These are phyloP conservation scores for Octopus sinensis DNA, from an alignment of 1,140 invertebrate genomes.

Conservation along the genomic window DNA sequence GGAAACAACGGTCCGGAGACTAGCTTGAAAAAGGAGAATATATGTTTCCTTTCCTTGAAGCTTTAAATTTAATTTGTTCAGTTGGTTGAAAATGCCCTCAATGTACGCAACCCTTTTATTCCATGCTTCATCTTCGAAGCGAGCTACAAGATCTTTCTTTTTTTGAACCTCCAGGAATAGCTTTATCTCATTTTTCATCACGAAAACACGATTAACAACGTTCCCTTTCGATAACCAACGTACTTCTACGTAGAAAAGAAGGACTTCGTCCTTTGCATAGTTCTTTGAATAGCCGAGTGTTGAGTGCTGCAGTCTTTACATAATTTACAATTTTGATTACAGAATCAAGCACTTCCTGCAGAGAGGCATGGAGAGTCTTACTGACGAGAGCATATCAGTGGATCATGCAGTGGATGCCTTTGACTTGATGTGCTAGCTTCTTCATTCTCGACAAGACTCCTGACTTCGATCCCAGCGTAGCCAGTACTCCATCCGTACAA, in stretches of 20 bases:
- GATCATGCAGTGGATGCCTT: conserved; percentile 21
- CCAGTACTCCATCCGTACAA: conserved; percentile 12
- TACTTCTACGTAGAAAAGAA: conserved; percentile 9
- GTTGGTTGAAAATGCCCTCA: background rate
- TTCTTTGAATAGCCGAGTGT: conserved; percentile 4
- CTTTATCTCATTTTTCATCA: conserved; percentile 5
- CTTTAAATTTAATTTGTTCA: conserved; percentile 2
- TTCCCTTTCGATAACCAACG: background rate
- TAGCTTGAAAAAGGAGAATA: background rate
- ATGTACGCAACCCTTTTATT: conserved; percentile 10
- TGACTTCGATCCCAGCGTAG: conserved; percentile 9
- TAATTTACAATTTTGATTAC: conserved; percentile 12
- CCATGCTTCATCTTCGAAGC: conserved; percentile 13
- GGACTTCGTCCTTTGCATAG: background rate
- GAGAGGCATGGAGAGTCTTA: conserved; percentile 18
- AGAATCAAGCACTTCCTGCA: conserved; percentile 14
- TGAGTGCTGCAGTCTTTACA: conserved; percentile 5
- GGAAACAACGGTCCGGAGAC: too few species aligned
- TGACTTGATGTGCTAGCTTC: conserved; percentile 1
- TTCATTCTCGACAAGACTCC: background rate
- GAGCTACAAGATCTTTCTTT: conserved; percentile 9
- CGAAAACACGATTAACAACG: background rate
- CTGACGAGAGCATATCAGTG: conserved; percentile 15
- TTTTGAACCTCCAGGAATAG: conserved; percentile 7
- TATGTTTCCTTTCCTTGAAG: background rate